A percentile compares a stretch with the other conserved stretches of the same genome.
phyloP scores from a whole-genome alignment of 2,113 vertebrate species.

The Prinia subflava region DNA sequence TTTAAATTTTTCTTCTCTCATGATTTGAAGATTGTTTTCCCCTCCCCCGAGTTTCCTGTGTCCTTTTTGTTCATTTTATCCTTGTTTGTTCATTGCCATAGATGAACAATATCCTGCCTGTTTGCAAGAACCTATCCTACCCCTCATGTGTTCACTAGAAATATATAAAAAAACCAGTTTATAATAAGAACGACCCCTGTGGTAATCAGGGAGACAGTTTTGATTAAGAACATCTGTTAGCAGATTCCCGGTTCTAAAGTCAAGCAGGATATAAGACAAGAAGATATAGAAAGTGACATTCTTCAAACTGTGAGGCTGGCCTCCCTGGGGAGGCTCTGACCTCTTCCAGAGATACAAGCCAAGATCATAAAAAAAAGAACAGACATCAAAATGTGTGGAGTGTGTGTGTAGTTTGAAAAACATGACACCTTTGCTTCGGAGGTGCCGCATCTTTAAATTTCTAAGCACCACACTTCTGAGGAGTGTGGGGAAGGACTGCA shows the following conservation, averaged over 20 bases:
- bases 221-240: constrained; percentile 63
- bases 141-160: not conserved
- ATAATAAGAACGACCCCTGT: constrained; percentile 16
- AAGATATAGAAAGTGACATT: constrained; percentile 12
- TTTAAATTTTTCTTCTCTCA: not conserved
- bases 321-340: constrained; percentile 21
- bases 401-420: not conserved
- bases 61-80: not conserved
- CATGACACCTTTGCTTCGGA: not conserved
- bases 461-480: not conserved
- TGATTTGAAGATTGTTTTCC: not conserved
- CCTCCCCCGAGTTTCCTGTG: rapidly evolving
- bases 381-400: not conserved
- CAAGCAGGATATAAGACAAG: constrained; percentile 12
- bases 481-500: not conserved
- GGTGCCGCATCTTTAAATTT: not conserved
- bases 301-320: constrained; percentile 26
- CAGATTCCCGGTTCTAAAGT: constrained; percentile 33
- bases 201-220: constrained; percentile 57
- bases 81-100: not conserved
- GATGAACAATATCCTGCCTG: not conserved
- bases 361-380: not conserved
- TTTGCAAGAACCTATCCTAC: not conserved
- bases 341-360: not conserved
- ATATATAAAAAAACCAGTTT: not conserved